A percentile compares a stretch with the other conserved stretches of the same genome.
Conservation (phyloP, 2,113 vertebrate species). For the Sapayoa aenigma region DNA sequence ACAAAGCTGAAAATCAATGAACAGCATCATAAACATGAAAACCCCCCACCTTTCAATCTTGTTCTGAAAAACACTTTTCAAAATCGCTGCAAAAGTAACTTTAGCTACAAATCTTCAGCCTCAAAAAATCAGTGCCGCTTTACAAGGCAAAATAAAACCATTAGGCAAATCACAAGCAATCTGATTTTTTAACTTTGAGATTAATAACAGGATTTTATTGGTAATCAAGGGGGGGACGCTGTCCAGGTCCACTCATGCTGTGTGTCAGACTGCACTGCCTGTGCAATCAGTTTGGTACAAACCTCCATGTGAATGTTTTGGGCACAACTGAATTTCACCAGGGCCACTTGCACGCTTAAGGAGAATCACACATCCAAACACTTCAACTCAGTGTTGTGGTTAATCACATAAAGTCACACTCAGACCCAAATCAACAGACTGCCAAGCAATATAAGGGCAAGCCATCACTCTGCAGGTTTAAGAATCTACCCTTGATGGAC, state of each 20-base stretch:
- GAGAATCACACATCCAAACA: fast-evolving
- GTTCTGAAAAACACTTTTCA: background rate
- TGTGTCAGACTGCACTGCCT: conserved; percentile 20
- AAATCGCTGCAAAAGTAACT: conserved; percentile 8
- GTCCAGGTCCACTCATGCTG: conserved; percentile 1
- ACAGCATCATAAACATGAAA: fast-evolving
- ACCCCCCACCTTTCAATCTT: background rate
- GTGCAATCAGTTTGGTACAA: background rate
- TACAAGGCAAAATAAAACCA: conserved; percentile 52
- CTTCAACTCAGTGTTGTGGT: background rate
- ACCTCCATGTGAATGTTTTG: background rate
- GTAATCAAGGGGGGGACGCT: background rate
- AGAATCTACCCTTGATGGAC: background rate
- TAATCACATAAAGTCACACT: background rate
- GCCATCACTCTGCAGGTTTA: background rate
- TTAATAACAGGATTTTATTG: conserved; percentile 26
- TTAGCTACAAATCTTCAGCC: conserved; percentile 39
- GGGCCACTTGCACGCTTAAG: background rate
- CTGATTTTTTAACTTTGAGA: conserved; percentile 41
- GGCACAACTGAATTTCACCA: background rate
- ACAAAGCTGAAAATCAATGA: background rate
- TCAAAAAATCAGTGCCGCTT: conserved; percentile 17
- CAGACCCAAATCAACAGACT: background rate
- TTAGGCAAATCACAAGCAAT: background rate
- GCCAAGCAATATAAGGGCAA: background rate